Base-by-base conservation (phyloP, 2,113 vertebrate species). In the Nothobranchius kuhntae region DNA sequence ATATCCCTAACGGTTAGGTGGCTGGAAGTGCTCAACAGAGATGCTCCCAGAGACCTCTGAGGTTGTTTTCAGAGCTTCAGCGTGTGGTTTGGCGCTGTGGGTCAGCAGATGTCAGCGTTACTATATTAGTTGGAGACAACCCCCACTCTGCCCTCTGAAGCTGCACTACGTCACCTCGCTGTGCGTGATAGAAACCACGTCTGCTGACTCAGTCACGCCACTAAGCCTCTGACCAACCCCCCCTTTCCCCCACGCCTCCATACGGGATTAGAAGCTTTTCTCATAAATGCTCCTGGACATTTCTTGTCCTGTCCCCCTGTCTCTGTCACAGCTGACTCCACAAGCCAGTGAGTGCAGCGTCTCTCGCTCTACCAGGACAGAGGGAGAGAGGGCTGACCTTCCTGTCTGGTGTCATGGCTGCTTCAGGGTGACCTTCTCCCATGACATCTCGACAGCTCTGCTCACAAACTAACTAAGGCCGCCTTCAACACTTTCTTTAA, bases 361-460 rank as follows among this genome's bases (percentile, higher is more conserved):
- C 38, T 35, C 53, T 9, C 36, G 10, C 58, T 40, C 35, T 13
- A 30, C n/a, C 38, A 40, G 38, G 9, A 9, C 38, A 5, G 9
- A 12, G 53, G 38, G 53, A 9, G 69, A 76, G 71, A 50, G 76
- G 54, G 55, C 59, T 58, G 1, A 26, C 17, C 42, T 0, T 63
- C 54, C 58, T 6, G 45, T 51, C 63, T n/a, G 52, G 68, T 85
- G 83, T 87, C 82, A 91, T 89, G 89, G 89, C 85, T 61, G 86
- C 86, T 76, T 67, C 78, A 86, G 76, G 74, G 85, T 90, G 85
- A 89, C 90, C 82, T 90, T 90, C 71, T 57, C 21, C 3, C 0
- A 26, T 44, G 65, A 74, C 4, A 10, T 24, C 26, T 47, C 40
- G 30, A 55, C 55, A 45, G 36, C 11, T 12, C 9, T 13, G 1